These are phyloP conservation scores for Hypercompe scribonia DNA, from an alignment of 2,888 invertebrate species.

Conservation along the genomic window DNA sequence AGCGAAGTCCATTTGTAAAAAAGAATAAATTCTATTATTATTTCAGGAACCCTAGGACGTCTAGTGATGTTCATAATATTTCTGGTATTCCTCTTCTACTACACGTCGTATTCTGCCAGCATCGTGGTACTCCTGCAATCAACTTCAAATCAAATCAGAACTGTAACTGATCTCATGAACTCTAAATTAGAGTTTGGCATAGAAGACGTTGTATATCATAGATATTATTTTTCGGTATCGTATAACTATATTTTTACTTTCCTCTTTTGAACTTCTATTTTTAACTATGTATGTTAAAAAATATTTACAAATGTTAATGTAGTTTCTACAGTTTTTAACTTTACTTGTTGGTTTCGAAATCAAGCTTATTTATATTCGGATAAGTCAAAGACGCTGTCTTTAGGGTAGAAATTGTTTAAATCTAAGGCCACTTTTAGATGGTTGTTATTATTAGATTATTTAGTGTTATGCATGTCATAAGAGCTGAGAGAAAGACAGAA, in stretches of 20 bases:
- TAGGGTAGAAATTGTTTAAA: no score
- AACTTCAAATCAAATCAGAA: slow-evolving; percentile 88
- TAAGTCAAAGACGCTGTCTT: no score
- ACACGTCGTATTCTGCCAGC: slow-evolving; percentile 91
- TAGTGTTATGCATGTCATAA: background rate
- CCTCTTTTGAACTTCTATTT: background rate
- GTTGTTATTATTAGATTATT: background rate
- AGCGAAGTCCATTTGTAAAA: no score
- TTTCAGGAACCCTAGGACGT: slow-evolving; percentile 81
- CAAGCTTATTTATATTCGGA: no score
- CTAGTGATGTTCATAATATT: slow-evolving; percentile 88
- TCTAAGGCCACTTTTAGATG: no score
- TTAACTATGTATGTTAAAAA: no score
- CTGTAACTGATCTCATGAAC: slow-evolving; percentile 87
- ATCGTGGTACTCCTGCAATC: slow-evolving; percentile 91
- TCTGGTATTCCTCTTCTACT: slow-evolving; percentile 88
- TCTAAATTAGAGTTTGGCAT: slow-evolving; percentile 89
- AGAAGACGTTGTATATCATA: slow-evolving; percentile 88
- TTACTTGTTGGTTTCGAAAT: no score
- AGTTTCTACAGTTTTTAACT: no score
- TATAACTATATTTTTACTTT: background rate
- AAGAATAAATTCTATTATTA: background rate
- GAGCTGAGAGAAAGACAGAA: background rate
- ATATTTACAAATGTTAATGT: no score
- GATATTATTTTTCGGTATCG: slow-evolving; percentile 87